Base-by-base conservation (phyloP, 1,140 invertebrate species). In the Tribolium castaneum region DNA sequence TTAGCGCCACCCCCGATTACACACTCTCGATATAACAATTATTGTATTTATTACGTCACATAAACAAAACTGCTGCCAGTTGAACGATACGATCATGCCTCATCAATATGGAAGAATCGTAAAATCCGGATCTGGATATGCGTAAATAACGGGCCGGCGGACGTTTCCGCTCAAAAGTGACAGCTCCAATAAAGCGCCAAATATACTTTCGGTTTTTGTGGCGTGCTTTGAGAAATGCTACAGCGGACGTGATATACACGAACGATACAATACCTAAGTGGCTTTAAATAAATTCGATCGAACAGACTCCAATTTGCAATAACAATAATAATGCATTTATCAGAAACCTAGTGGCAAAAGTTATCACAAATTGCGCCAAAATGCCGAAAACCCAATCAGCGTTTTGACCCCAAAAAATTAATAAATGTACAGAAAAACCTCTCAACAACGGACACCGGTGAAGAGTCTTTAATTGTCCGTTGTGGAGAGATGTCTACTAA, bases 31-130 rank as follows among this genome's bases (percentile, higher is more conserved):
- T 66, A 66, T 66, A 66, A 66, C 59, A 66, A 66, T 66, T 66
- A 66, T 66, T 66, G 25, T 14, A 66, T 66, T 66, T 66, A 66
- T 66, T 66, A 25, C 3, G 30, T 35, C 25, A 66, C 59, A 66
- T 66, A 66, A 66, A 66, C 59, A 66, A 59, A 59, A 59, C 54
- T 14, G 16, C 19, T 25, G 25, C 25, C 6, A 30, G 5, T 0
- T 30, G 25, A 59, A 59, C 54, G 54, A 59, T 59, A 59, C 6
- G 19, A 59, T 59, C 19, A 19, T 5, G 19, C 54, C 54, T 59
- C 54, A 59, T 59, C 54, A 59, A 59, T 59, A 59, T 59, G 54
- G 54, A 59, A 19, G 19, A 59, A 59, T 59, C 54, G 54, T 59
- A 59, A 59, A 59, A 59, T 59, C 39, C 39, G 7, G 39, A 45